Conservation (phyloP, 2,888 invertebrate genomes). For the Trissoscelio sp. region DNA sequence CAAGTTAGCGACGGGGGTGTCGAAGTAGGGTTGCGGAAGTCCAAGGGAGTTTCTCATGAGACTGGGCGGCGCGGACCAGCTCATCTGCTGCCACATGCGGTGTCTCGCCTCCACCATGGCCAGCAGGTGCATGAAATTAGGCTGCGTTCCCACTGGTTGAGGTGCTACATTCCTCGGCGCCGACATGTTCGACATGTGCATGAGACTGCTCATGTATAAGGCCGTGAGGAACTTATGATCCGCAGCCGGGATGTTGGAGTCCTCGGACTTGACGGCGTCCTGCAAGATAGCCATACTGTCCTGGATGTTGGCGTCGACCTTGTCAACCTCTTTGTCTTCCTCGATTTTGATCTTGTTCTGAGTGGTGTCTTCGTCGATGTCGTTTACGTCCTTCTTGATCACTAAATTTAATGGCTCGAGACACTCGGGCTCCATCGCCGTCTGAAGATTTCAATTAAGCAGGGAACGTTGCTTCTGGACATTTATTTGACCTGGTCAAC, state of each 20-base stretch:
- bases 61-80: slow-evolving; percentile 79
- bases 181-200: slow-evolving; percentile 81
- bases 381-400: slow-evolving; percentile 82
- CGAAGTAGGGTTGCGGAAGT: slow-evolving; percentile 76
- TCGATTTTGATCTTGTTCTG: slow-evolving; percentile 71
- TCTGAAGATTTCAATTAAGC: too few species aligned
- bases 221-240: slow-evolving; percentile 83
- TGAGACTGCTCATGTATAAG: slow-evolving; percentile 82
- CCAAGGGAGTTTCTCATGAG: slow-evolving; percentile 77
- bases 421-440: slow-evolving; percentile 83
- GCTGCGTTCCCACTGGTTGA: slow-evolving; percentile 71
- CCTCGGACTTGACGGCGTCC: slow-evolving; percentile 76
- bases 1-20: slow-evolving; percentile 74
- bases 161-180: slow-evolving; percentile 73
- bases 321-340: slow-evolving; percentile 73
- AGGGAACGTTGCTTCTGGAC: slow-evolving; percentile 17
- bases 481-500: slow-evolving; percentile 15
- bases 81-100: slow-evolving; percentile 81
- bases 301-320: slow-evolving; percentile 71
- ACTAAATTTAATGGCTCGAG: slow-evolving; percentile 85
- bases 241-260: slow-evolving; percentile 74
- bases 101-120: slow-evolving; percentile 80
- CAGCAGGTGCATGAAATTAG: slow-evolving; percentile 80
- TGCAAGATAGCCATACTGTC: slow-evolving; percentile 80
- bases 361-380: slow-evolving; percentile 59